These are phyloP conservation scores for Tipula unca DNA, from an alignment of 2,888 invertebrate species.

Conservation along the genomic window DNA sequence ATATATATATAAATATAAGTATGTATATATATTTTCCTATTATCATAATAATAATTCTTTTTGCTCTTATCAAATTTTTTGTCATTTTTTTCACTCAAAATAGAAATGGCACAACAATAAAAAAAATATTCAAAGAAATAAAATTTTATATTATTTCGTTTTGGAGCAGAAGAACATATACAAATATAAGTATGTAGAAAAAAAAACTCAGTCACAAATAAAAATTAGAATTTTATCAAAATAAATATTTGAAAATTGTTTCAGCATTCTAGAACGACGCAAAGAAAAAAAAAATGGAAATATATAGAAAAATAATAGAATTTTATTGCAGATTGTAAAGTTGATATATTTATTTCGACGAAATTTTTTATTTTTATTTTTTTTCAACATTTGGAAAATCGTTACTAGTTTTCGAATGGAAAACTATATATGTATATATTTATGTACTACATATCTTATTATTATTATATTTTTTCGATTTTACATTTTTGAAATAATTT, in stretches of 20 bases:
- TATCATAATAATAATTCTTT: constrained; percentile 2
- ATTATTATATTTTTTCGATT: neutral
- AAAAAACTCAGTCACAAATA: neutral
- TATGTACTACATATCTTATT: neutral
- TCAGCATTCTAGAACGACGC: neutral
- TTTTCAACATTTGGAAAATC: neutral
- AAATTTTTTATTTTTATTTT: neutral
- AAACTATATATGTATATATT: neutral
- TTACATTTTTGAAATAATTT: neutral
- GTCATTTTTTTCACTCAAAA: neutral
- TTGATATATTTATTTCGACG: neutral
- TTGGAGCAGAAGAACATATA: neutral
- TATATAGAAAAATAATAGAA: constrained; percentile 1
- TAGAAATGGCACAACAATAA: neutral
- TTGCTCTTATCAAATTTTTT: neutral
- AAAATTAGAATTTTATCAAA: constrained; percentile 8
- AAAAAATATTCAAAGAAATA: neutral
- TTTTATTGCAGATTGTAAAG: neutral
- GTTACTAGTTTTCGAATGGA: neutral
- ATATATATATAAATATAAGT: neutral
- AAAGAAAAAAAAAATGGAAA: neutral
- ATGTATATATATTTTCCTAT: neutral
- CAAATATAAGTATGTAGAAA: neutral
- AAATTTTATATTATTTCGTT: neutral
- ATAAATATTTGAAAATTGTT: constrained; percentile 14